phyloP scores from a whole-genome alignment of 2,797 vertebrate genomes.

The Delichon dasypus region DNA sequence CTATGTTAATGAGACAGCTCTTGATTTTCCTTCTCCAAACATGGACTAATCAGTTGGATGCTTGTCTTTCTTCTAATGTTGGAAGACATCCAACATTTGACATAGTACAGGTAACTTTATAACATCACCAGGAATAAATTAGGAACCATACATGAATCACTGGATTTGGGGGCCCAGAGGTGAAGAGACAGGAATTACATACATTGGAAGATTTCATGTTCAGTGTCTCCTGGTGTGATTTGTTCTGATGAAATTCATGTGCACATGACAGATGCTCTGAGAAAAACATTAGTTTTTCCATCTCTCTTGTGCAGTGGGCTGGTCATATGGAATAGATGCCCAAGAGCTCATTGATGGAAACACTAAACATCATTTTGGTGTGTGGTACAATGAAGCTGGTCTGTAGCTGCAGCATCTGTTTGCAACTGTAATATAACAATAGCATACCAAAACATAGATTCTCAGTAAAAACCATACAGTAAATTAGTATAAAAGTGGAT shows the following conservation, averaged over 20 bases:
- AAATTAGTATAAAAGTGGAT: neutral
- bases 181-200: neutral
- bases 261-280: neutral
- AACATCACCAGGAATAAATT: neutral
- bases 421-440: neutral
- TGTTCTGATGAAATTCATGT: neutral
- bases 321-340: neutral
- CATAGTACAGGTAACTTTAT: neutral
- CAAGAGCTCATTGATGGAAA: neutral
- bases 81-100: neutral
- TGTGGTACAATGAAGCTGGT: neutral
- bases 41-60: neutral
- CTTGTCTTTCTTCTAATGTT: neutral
- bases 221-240: neutral
- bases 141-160: neutral
- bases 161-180: neutral
- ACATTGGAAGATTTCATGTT: neutral
- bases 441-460: neutral
- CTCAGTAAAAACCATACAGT: neutral
- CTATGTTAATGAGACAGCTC: neutral
- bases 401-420: neutral
- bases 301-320: neutral
- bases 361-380: neutral
- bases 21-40: constrained; percentile 7
- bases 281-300: neutral